Conservation (phyloP, 2,797 vertebrate species). For the Characodon lateralis region DNA sequence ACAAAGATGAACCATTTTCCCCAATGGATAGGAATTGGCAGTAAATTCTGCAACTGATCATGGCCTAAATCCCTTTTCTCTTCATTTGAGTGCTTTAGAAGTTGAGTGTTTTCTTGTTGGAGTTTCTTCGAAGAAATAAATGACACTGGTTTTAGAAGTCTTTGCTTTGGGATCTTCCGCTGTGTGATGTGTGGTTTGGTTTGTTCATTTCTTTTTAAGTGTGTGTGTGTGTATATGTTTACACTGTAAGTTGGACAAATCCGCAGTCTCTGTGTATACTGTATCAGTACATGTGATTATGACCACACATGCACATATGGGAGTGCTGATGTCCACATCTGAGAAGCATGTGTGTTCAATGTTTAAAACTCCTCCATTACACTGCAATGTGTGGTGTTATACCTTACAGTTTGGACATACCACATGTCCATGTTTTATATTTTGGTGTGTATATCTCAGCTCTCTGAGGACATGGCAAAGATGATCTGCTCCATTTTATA, state of each 20-base stretch:
- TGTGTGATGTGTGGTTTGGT: slow-evolving; percentile 52
- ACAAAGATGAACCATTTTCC: slow-evolving; percentile 62
- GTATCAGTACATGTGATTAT: slow-evolving; percentile 6
- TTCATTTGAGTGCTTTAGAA: slow-evolving; percentile 38
- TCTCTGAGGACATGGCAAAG: slow-evolving; percentile 90
- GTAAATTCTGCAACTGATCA: slow-evolving; percentile 48
- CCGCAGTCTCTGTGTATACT: slow-evolving; percentile 25
- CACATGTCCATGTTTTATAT: slow-evolving; percentile 10
- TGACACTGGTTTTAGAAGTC: slow-evolving; percentile 61
- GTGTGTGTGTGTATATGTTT: slow-evolving; percentile 42
- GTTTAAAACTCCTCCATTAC: slow-evolving; percentile 11
- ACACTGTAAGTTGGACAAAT: slow-evolving; percentile 59
- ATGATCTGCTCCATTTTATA: slow-evolving; percentile 96
- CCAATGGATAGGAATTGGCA: slow-evolving; percentile 47
- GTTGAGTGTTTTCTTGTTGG: slow-evolving; percentile 54
- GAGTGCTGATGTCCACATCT: slow-evolving; percentile 15
- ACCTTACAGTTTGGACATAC: background rate
- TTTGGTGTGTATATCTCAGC: slow-evolving; percentile 81
- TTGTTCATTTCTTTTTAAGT: slow-evolving; percentile 46
- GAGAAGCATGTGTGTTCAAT: slow-evolving; percentile 9
- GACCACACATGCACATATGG: slow-evolving; percentile 12
- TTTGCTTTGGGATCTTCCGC: slow-evolving; percentile 64
- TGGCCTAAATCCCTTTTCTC: slow-evolving; percentile 48
- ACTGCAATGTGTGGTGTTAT: slow-evolving; percentile 6
- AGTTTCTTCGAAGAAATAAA: slow-evolving; percentile 47